Evolutionary conservation across 2,797 vertebrate species (phyloP), one percentile per base, ranked within the genome.

Genomic region (Decapterus maruadsi): DNA sequence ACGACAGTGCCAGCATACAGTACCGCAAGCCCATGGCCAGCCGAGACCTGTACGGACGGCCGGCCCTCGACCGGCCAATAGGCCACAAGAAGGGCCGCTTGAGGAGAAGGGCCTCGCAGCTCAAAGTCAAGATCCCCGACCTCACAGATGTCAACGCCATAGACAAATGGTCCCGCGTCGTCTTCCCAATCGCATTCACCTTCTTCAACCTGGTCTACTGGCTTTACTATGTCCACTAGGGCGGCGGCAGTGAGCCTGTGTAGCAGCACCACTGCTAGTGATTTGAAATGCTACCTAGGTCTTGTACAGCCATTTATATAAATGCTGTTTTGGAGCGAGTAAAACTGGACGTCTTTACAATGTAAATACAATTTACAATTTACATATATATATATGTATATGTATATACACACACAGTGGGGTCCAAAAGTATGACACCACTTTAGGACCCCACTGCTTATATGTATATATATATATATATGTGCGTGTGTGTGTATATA

Each of bases 81-180:
- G 26, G 96, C 60, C 96, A 94, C 57, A 95, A 26, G 26, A 26
- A 26, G 26, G 26, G 95, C 77, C 96, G 96, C 63, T 95, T 98
- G 93, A 94, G 97, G 80, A 95, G 97, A 82, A 95, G 97, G 79
- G 97, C 97, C 69, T 98, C 97, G 0, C 97, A 99, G 91, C 94
- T 99, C 84, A 98, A 97, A 90, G 97, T 99, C 79, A 99, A 99
- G 94, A 99, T 98, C 91, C 97, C 97, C 0, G 96, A 98, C 93
- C 95, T 99, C 89, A 99, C 97, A 7, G 97, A 99, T 92, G 97
- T 99, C 85, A 99, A 99, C 84, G 95, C 97, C 91, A 98, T 99
- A 43, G 97, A 99, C 95, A 96, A 97, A 87, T 99, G 97, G 97
- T 99, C 97, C 84, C 94, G 97, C 82, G 96, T 99, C 93, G 96